Conservation (phyloP, 2,888 invertebrate species). For the Cantharis lateralis region DNA sequence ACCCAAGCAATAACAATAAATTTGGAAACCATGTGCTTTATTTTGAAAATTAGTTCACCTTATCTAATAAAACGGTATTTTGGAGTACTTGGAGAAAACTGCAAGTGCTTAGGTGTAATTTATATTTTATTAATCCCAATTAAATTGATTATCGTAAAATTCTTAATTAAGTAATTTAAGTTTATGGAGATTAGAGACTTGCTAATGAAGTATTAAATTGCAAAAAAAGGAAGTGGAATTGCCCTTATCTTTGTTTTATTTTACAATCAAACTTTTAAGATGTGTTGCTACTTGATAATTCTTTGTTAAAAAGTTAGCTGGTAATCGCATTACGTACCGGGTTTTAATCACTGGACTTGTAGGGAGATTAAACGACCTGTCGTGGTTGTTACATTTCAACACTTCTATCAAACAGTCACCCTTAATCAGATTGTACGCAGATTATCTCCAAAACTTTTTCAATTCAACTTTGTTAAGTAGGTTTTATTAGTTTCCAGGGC, state of each 20-base stretch:
- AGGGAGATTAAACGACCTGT: conserved; percentile 40
- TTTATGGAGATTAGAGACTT: background rate
- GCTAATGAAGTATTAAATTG: background rate
- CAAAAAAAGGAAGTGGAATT: background rate
- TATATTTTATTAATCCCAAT: background rate
- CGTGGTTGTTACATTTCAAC: conserved; percentile 39
- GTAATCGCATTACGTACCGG: conserved; percentile 45
- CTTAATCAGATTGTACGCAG: conserved; percentile 50
- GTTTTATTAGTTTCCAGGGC: conserved; percentile 45
- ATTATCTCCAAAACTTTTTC: conserved; percentile 50
- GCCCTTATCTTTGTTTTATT: background rate
- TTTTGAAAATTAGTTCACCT: background rate
- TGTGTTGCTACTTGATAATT: background rate
- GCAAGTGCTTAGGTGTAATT: background rate
- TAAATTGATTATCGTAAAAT: background rate
- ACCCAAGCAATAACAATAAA: background rate
- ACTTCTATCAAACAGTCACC: conserved; percentile 47
- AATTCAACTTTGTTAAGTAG: conserved; percentile 52
- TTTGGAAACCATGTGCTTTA: background rate
- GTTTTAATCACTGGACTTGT: conserved; percentile 42
- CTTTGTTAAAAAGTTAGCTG: conserved; percentile 43
- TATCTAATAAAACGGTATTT: background rate
- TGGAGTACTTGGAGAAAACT: background rate
- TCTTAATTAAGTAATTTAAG: background rate
- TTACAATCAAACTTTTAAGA: background rate